Evolutionary conservation across 2,797 vertebrate species (phyloP).

Genomic region (Acomys russatus): DNA sequence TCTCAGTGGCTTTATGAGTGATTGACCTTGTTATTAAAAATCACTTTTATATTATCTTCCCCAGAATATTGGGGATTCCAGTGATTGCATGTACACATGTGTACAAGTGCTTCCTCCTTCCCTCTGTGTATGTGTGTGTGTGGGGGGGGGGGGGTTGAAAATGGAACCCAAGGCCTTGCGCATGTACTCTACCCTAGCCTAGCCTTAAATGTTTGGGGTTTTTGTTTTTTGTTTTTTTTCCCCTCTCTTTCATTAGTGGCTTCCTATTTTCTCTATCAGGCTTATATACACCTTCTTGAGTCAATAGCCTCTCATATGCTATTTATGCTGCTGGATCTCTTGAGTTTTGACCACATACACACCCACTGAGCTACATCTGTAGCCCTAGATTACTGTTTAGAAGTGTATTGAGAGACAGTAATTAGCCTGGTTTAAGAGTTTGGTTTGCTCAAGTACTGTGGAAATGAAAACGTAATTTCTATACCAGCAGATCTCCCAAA

Average conservation of each 20-base stretch:
- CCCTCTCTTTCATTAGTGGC: neutral
- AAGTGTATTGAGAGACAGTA: neutral
- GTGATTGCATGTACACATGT: neutral
- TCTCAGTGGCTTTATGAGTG: conserved; percentile 32
- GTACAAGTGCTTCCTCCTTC: neutral
- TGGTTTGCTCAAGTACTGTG: conserved; percentile 34
- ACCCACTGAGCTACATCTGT: neutral
- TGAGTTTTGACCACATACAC: neutral
- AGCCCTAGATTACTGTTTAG: neutral
- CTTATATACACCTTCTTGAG: conserved; percentile 16
- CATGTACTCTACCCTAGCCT: neutral
- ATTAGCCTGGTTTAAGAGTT: neutral
- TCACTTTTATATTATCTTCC: neutral
- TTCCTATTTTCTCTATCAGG: conserved; percentile 22
- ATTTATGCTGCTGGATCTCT: neutral
- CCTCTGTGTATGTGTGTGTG: neutral
- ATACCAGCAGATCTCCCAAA: neutral
- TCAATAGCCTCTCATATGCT: conserved; percentile 29
- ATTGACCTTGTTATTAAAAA: conserved; percentile 14
- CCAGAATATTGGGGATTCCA: conserved; percentile 45
- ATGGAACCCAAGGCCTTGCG: neutral
- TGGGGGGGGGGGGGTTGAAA: neutral
- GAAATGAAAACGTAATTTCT: conserved; percentile 48
- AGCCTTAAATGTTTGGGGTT: neutral
- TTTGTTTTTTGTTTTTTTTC: neutral